Evolutionary conservation across 2,888 invertebrate genomes (phyloP).

Genomic region (Ligdia adustata): DNA sequence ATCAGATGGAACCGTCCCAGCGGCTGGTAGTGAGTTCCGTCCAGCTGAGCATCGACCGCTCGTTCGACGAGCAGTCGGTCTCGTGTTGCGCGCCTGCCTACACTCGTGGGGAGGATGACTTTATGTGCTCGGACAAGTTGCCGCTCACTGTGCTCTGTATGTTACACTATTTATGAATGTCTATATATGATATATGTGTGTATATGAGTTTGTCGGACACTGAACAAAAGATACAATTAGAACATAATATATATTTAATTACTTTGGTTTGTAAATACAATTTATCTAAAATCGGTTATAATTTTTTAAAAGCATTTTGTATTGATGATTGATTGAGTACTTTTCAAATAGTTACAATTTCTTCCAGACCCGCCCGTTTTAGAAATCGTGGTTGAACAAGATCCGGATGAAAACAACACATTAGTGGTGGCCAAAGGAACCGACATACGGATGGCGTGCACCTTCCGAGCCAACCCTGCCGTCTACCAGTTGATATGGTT

Average conservation of each 20-base stretch:
- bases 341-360: no score
- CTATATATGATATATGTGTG: no score
- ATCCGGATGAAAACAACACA: constrained; percentile 55
- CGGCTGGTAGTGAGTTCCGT: constrained; percentile 66
- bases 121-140: constrained; percentile 60
- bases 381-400: constrained; percentile 55
- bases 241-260: no score
- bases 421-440: constrained; percentile 62
- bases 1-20: constrained; percentile 63
- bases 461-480: constrained; percentile 65
- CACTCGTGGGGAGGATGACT: constrained; percentile 45
- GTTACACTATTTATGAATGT: no score
- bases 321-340: no score
- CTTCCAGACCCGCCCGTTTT: constrained; percentile 63
- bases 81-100: constrained; percentile 71
- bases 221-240: no score
- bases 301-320: no score
- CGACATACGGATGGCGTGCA: constrained; percentile 63
- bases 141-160: constrained; percentile 67
- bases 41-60: constrained; percentile 50
- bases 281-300: no score
- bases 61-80: constrained; percentile 64
- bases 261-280: no score
- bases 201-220: no score
- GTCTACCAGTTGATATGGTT: constrained; percentile 67